phyloP scores from a whole-genome alignment of 2,113 vertebrate genomes.

The Meles meles region DNA sequence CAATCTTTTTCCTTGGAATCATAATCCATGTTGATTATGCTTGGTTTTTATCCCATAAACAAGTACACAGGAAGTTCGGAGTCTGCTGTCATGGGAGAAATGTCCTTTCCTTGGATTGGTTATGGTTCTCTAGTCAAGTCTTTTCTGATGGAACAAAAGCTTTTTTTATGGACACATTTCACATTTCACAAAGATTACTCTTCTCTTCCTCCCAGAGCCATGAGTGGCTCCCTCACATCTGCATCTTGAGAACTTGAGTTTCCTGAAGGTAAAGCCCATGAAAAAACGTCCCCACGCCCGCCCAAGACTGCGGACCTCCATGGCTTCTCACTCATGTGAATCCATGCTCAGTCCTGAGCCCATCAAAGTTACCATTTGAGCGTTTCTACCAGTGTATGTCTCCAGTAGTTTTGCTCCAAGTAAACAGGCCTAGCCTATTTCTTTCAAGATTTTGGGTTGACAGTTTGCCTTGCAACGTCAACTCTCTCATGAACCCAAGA shows the following conservation, averaged over 20 bases:
- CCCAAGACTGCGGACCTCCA: rapidly evolving
- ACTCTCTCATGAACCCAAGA: not conserved
- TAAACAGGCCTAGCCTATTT: not conserved
- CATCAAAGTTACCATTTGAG: not conserved
- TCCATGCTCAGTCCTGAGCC: not conserved
- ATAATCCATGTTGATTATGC: no score
- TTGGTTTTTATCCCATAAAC: not conserved
- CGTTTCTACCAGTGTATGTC: not conserved
- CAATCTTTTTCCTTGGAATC: not conserved
- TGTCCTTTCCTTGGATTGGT: not conserved
- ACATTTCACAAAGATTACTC: not conserved
- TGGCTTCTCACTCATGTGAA: not conserved
- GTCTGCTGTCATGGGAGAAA: not conserved
- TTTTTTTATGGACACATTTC: not conserved
- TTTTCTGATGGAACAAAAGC: not conserved
- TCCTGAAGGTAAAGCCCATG: not conserved
- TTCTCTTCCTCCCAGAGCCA: not conserved
- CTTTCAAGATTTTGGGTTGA: not conserved
- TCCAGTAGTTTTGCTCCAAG: not conserved
- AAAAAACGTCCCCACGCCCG: rapidly evolving
- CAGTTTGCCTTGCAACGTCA: not conserved
- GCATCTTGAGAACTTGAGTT: not conserved
- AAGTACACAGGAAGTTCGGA: not conserved
- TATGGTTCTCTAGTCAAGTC: not conserved
- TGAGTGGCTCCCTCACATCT: not conserved